Evolutionary conservation across 2,797 vertebrate species (phyloP).

Genomic region (Vultur gryphus): DNA sequence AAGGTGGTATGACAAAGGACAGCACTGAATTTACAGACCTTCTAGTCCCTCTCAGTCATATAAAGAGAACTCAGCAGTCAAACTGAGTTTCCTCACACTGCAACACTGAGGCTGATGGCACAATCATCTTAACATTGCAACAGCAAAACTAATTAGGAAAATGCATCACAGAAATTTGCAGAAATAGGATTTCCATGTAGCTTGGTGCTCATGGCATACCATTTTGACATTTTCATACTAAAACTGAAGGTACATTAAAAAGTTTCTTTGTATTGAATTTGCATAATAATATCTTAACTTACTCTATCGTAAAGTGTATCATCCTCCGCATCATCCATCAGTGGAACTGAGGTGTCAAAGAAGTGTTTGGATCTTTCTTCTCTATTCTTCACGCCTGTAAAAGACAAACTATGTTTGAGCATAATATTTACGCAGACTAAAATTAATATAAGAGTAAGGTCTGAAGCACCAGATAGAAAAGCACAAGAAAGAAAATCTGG

Average conservation of each 20-base stretch:
- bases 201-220: background rate
- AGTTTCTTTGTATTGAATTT: background rate
- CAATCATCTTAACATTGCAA: background rate
- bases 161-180: background rate
- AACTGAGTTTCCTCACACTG: background rate
- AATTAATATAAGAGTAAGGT: background rate
- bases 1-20: background rate
- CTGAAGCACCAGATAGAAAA: background rate
- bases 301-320: conserved; percentile 89
- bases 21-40: background rate
- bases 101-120: background rate
- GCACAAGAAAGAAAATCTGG: background rate
- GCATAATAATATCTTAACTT: background rate
- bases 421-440: background rate
- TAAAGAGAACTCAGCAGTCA: background rate
- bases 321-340: conserved; percentile 94
- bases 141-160: background rate
- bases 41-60: background rate
- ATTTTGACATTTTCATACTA: background rate
- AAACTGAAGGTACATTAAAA: background rate
- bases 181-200: background rate
- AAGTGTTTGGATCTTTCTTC: conserved; percentile 98
- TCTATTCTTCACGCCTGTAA: conserved; percentile 94
- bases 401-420: background rate
- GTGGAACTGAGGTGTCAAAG: conserved; percentile 91